These are phyloP conservation scores for Coluber constrictor DNA, from an alignment of 2,797 vertebrate genomes.

Conservation along the genomic window DNA sequence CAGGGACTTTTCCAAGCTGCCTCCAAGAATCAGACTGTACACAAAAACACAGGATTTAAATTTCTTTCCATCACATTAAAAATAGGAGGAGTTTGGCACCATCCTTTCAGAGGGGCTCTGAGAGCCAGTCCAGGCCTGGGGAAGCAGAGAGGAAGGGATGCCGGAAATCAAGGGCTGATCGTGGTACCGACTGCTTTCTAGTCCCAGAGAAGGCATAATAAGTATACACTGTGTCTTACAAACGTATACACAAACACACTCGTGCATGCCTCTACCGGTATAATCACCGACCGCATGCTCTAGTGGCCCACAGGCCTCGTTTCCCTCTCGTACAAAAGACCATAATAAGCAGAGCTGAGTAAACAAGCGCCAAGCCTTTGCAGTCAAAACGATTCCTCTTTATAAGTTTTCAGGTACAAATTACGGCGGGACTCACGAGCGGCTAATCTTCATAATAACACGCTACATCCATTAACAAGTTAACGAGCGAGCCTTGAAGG, in stretches of 20 bases:
- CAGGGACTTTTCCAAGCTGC: too few relatives aligned
- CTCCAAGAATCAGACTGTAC: too few relatives aligned
- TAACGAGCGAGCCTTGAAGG: slow-evolving; percentile 21
- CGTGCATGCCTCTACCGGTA: background rate
- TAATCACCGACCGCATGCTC: rapidly evolving
- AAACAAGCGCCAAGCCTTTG: slow-evolving; percentile 48
- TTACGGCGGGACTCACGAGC: slow-evolving; percentile 12
- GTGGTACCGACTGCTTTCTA: background rate
- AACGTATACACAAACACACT: background rate
- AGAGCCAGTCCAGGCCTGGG: background rate
- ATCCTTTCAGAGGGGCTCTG: background rate
- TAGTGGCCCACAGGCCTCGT: background rate
- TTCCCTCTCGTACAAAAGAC: slow-evolving; percentile 30
- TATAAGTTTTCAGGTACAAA: slow-evolving; percentile 40
- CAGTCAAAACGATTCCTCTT: slow-evolving; percentile 30
- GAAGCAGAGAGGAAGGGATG: background rate
- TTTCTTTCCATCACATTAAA: background rate
- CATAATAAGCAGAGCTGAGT: slow-evolving; percentile 33
- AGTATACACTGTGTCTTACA: background rate
- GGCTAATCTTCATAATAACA: slow-evolving; percentile 42
- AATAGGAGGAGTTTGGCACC: background rate
- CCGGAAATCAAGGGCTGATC: too few relatives aligned
- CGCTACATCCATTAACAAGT: slow-evolving; percentile 28
- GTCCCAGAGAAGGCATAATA: background rate
- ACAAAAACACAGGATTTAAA: background rate